A percentile compares a stretch with the other conserved stretches of the same genome.
These are phyloP conservation scores for Bombus picipes DNA, from an alignment of 1,140 invertebrate species.

Conservation along the genomic window DNA sequence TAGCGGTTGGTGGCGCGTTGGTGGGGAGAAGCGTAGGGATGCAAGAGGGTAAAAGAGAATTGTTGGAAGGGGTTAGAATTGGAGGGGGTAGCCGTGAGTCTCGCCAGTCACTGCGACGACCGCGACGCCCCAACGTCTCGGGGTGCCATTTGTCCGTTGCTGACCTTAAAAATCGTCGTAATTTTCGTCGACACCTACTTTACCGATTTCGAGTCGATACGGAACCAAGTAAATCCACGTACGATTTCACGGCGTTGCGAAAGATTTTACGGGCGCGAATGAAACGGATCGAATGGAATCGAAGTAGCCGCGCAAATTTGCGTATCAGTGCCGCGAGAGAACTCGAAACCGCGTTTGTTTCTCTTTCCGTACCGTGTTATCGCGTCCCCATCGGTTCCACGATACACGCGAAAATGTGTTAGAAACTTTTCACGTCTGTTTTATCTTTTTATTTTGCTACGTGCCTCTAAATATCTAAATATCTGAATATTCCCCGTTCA, in stretches of 20 bases:
- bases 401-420: slow-evolving; percentile 20
- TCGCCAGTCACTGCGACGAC: slow-evolving; percentile 82
- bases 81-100: slow-evolving; percentile 71
- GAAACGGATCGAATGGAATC: not conserved
- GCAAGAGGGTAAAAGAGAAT: slow-evolving; percentile 64
- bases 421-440: not conserved
- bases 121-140: slow-evolving; percentile 80
- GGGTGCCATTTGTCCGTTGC: slow-evolving; percentile 74
- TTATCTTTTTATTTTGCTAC: slow-evolving; percentile 25
- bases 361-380: not conserved
- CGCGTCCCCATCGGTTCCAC: not conserved
- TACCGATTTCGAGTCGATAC: slow-evolving; percentile 1
- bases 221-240: not conserved
- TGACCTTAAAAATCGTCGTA: slow-evolving; percentile 64
- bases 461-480: not conserved
- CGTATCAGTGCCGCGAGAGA: slow-evolving; percentile 4
- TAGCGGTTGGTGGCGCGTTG: slow-evolving; percentile 30
- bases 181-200: slow-evolving; percentile 15
- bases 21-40: slow-evolving; percentile 63
- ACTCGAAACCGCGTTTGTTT: not conserved
- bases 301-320: slow-evolving; percentile 4
- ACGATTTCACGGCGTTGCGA: not conserved
- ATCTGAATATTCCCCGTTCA: not conserved
- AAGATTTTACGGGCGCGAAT: not conserved
- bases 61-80: slow-evolving; percentile 51